These are phyloP conservation scores for Myocastor coypus DNA, from an alignment of 2,113 vertebrate species.

Conservation along the genomic window DNA sequence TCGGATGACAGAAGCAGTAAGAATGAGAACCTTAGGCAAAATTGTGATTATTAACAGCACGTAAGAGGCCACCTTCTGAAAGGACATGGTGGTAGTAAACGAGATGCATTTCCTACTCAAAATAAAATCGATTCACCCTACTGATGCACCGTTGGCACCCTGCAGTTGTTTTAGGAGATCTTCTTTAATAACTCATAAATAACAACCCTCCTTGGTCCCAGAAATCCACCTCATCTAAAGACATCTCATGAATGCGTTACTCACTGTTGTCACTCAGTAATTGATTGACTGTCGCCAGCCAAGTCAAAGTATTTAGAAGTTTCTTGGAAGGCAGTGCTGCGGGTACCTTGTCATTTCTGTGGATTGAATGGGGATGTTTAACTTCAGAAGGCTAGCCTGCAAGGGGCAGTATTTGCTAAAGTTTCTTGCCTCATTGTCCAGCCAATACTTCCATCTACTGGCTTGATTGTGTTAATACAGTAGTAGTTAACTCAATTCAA, in stretches of 20 bases:
- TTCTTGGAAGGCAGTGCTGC: neutral
- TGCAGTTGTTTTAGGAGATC: neutral
- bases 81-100: neutral
- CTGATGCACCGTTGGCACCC: neutral
- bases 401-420: rapidly evolving
- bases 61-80: slow-evolving; percentile 9
- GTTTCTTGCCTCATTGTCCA: neutral
- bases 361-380: neutral
- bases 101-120: neutral
- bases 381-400: neutral
- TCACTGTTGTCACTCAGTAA: neutral
- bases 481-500: neutral
- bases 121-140: neutral
- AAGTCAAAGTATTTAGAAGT: slow-evolving; percentile 7
- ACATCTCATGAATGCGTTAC: neutral
- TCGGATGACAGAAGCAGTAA: neutral
- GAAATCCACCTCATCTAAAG: neutral
- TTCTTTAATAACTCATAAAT: neutral
- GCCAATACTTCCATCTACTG: slow-evolving; percentile 61
- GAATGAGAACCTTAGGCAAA: neutral
- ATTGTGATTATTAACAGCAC: neutral
- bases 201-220: neutral
- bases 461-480: rapidly evolving
- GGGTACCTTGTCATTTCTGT: neutral
- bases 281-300: neutral